A percentile compares a stretch with the other conserved stretches of the same genome.
phyloP scores from a whole-genome alignment of 37 sponge, comb jelly and placozoan species.

The Cliona cf. orientalis region DNA sequence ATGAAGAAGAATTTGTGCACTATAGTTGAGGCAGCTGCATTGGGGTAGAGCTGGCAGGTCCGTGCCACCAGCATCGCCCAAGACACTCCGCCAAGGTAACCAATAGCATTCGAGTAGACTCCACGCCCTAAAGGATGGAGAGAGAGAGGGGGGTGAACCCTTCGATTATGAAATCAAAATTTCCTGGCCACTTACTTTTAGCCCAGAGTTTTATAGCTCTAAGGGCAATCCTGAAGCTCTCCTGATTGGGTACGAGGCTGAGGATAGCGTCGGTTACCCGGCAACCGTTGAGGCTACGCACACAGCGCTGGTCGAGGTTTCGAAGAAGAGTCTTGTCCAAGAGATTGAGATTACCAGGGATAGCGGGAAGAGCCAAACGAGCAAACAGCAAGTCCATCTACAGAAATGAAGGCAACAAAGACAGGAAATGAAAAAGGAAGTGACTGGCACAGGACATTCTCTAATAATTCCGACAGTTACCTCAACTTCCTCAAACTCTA shows the following conservation, averaged over 20 bases:
- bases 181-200: slow-evolving; percentile 66
- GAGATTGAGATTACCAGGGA: slow-evolving; percentile 83
- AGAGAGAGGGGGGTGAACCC: background rate
- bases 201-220: slow-evolving; percentile 98
- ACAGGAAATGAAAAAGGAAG: background rate
- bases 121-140: slow-evolving; percentile 74
- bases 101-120: slow-evolving; percentile 94
- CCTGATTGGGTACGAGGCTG: slow-evolving; percentile 92
- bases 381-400: slow-evolving; percentile 98
- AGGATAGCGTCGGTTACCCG: slow-evolving; percentile 98
- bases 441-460: background rate
- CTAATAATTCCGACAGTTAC: slow-evolving; percentile 21
- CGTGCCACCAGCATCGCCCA: slow-evolving; percentile 99
- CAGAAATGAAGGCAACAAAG: too few relatives aligned
- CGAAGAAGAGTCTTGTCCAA: slow-evolving; percentile 83
- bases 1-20: slow-evolving; percentile 99
- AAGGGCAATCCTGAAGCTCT: slow-evolving; percentile 89
- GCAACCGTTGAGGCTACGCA: slow-evolving; percentile 95
- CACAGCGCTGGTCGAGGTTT: slow-evolving; percentile 94
- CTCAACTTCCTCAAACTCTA: slow-evolving; percentile 97
- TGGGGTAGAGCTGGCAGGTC: slow-evolving; percentile 97
- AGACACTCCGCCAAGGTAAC: slow-evolving; percentile 98
- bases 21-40: slow-evolving; percentile 92
- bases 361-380: slow-evolving; percentile 83
- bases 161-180: background rate